Evolutionary conservation across 2,888 invertebrate species (phyloP).

Genomic region (Gymnosoma rotundatum): DNA sequence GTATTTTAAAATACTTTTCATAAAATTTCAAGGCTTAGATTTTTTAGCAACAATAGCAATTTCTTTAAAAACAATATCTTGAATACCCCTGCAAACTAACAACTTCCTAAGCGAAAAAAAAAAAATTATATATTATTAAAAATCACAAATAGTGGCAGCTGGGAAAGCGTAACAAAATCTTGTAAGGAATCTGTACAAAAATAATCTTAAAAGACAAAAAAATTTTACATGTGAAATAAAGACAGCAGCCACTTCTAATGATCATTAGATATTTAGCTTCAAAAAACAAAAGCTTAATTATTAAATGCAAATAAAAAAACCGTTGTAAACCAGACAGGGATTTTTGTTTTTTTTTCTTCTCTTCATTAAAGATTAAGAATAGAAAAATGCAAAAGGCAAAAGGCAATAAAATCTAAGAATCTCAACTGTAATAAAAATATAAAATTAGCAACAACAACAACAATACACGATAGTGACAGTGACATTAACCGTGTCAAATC

Average conservation of each 20-base stretch:
- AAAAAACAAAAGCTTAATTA: conserved; percentile 8
- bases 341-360: neutral
- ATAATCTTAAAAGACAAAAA: conserved; percentile 50
- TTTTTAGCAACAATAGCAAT: too few species aligned
- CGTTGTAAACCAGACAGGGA: conserved; percentile 48
- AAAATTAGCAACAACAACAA: neutral
- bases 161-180: conserved; percentile 69
- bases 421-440: too few species aligned
- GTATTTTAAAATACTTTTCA: too few species aligned
- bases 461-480: conserved; percentile 48
- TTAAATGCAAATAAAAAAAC: conserved; percentile 50
- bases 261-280: conserved; percentile 25
- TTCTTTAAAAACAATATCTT: neutral
- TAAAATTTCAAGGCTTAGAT: too few species aligned
- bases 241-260: conserved; percentile 3
- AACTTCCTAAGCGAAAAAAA: neutral
- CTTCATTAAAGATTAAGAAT: conserved; percentile 33
- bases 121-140: neutral
- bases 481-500: conserved; percentile 70
- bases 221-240: neutral
- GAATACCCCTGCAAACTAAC: neutral
- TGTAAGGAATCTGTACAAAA: conserved; percentile 55
- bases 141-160: conserved; percentile 44
- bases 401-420: neutral
- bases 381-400: neutral